Conservation (phyloP, 2,113 vertebrate species). For the Gnathonemus echidnorhynchus region DNA sequence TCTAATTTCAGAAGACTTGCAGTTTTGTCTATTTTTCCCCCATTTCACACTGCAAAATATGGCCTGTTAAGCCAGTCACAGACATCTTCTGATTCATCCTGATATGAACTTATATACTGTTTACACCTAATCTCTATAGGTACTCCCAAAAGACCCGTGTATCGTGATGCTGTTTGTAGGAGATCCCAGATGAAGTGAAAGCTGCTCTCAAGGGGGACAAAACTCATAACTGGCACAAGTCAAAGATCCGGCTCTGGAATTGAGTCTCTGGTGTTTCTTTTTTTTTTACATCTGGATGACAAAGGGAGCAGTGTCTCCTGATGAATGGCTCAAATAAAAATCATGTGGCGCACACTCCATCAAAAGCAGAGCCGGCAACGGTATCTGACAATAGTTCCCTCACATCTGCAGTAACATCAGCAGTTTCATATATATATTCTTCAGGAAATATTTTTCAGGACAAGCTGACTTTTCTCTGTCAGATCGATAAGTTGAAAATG, state of each 20-base stretch:
- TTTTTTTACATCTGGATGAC: background rate
- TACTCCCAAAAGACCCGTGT: background rate
- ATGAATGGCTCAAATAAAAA: background rate
- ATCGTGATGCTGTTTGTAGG: background rate
- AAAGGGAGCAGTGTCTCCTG: background rate
- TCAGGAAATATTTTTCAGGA: background rate
- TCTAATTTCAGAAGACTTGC: background rate
- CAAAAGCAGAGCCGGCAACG: background rate
- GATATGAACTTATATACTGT: background rate
- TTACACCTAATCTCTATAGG: background rate
- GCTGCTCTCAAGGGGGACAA: background rate
- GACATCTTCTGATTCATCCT: background rate
- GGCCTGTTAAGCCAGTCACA: background rate
- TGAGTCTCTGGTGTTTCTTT: background rate
- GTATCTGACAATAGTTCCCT: background rate
- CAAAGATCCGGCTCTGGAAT: background rate
- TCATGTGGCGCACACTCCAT: background rate
- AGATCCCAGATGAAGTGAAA: background rate
- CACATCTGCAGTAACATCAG: background rate
- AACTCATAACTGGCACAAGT: background rate
- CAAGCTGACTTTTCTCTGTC: background rate
- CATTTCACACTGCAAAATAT: background rate
- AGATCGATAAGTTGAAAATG: background rate
- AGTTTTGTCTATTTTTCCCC: background rate
- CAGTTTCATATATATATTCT: background rate